Conservation (phyloP, 2,888 invertebrate species). For the Spicauda simplicius region DNA sequence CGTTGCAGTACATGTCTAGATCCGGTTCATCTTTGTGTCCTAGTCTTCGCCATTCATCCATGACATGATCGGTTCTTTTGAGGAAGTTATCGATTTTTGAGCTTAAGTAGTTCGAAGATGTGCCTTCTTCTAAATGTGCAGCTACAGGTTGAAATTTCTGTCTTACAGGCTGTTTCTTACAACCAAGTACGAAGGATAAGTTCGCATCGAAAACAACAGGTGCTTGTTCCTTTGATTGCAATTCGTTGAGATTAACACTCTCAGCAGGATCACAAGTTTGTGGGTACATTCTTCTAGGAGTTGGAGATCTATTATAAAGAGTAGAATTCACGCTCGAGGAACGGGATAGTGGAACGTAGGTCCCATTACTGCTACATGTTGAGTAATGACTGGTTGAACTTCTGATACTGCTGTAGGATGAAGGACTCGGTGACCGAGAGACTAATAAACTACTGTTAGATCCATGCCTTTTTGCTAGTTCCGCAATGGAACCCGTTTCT, state of each 20-base stretch:
- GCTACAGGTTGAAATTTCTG: slow-evolving; percentile 89
- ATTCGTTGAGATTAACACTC: slow-evolving; percentile 83
- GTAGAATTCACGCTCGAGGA: slow-evolving; percentile 74
- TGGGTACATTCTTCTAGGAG: slow-evolving; percentile 89
- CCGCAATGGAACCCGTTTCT: slow-evolving; percentile 80
- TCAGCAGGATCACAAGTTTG: slow-evolving; percentile 82
- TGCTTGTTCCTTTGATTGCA: slow-evolving; percentile 88
- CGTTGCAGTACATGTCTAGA: slow-evolving; percentile 62
- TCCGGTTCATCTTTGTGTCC: slow-evolving; percentile 86
- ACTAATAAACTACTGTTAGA: slow-evolving; percentile 62
- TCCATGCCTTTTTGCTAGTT: slow-evolving; percentile 74
- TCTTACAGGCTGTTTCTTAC: slow-evolving; percentile 88
- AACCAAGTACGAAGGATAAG: slow-evolving; percentile 90
- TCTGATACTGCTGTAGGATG: slow-evolving; percentile 66
- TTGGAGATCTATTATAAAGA: slow-evolving; percentile 73
- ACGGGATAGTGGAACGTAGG: slow-evolving; percentile 71
- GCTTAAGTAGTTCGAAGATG: slow-evolving; percentile 90
- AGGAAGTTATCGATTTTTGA: slow-evolving; percentile 92
- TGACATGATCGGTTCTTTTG: slow-evolving; percentile 93
- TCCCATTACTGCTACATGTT: slow-evolving; percentile 77
- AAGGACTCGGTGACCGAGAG: slow-evolving; percentile 86
- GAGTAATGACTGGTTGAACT: slow-evolving; percentile 77
- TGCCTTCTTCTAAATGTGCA: slow-evolving; percentile 90
- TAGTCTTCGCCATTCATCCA: slow-evolving; percentile 93
- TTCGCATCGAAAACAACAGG: slow-evolving; percentile 93